Evolutionary conservation across 2,888 invertebrate genomes (phyloP), one percentile per base, ranked within the genome.

Genomic region (Catocala nupta): DNA sequence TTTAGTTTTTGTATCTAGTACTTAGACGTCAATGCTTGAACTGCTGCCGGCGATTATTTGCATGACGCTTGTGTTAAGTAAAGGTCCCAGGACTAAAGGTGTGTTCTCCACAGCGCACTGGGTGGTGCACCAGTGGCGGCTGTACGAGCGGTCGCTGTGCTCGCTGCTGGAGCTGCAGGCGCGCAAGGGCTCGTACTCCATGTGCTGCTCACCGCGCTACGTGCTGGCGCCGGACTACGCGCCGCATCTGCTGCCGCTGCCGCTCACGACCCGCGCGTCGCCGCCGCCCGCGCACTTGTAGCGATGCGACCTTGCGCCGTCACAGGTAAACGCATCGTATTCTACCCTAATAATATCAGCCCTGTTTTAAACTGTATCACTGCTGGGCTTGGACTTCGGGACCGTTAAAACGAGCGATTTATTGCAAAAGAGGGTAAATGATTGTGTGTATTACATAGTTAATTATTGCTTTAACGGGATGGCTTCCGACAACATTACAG

Each of bases 271-370:
- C 81, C 82, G 92, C 58, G 79, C 86, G 44, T 89, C 92, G 69
- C 93, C 93, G 78, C 93, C 93, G 74, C 93, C 93, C 42, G 93
- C 93, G 86, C 93, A 92, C 87, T 91, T 93, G 91, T 93, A 93
- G 93, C 93, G 88, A 80, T 81, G 87, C 81, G 86, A 86, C 70
- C 80, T 82, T 67, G 92, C 92, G 92, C 90, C 91, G 85, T 80
- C 73, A 58, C 84, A 85, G 86, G 88, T 89, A 78, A 59, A 0
- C 61, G 1, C 36, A 39, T 39, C 6, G 9, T 9, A 39, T 39
- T 39, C 36, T 25, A 25, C 25, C 25, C 25, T 25, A 1, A 25
- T 3, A 25, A 25, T 25, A 25, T 25, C 25, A 25, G 25, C 25
- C 4, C 4, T 25, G 25, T 25, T 3, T 25, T 25, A 25, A 25